These are phyloP conservation scores for Paracyprichromis sp. DNA, from an alignment of 2,113 vertebrate species.

Conservation along the genomic window DNA sequence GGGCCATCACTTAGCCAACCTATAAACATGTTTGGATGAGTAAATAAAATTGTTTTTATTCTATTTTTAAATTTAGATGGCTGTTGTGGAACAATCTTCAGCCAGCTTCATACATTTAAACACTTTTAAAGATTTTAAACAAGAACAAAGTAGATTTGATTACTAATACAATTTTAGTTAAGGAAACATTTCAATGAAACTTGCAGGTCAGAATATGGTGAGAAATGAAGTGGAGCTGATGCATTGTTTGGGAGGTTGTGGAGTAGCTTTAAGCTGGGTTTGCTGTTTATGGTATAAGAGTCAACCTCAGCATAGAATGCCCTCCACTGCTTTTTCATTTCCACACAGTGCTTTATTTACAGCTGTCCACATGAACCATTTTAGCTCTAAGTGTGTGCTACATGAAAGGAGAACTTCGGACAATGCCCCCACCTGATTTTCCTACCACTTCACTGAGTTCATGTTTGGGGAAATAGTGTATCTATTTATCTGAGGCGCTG, in stretches of 20 bases:
- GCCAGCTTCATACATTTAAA: not conserved
- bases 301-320: not conserved
- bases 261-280: not conserved
- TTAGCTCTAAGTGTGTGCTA: not conserved
- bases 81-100: not conserved
- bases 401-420: not conserved
- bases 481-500: not conserved
- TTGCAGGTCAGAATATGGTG: not conserved
- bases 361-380: not conserved
- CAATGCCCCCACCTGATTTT: not conserved
- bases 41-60: not conserved
- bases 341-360: not conserved
- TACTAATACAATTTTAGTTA: not conserved
- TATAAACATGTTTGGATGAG: not conserved
- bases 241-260: not conserved
- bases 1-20: not conserved
- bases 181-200: not conserved
- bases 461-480: not conserved
- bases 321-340: not conserved
- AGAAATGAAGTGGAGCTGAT: not conserved
- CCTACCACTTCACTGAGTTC: not conserved
- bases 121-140: not conserved
- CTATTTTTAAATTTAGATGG: not conserved
- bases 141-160: not conserved
- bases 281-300: not conserved